Base-by-base conservation (phyloP, 2,113 vertebrate species). In the Corythoichthys haematopterus region DNA sequence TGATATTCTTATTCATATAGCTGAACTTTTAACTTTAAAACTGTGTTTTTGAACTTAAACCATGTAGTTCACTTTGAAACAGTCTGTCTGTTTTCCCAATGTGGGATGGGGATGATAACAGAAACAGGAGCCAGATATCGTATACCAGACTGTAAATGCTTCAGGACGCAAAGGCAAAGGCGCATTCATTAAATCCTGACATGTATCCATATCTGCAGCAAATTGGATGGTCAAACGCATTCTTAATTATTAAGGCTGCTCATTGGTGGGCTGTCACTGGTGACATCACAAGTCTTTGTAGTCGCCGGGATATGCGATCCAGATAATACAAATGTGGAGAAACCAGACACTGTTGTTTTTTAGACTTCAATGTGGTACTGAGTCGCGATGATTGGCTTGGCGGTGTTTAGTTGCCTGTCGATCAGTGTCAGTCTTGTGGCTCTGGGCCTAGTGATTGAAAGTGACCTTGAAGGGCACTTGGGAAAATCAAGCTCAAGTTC, bases 231-330 rank as follows among this genome's bases (percentile, higher is more conserved):
- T 77, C 76, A 68, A 72, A 47, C 70, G 77, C 74, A 48, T 80
- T 82, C 82, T 92, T 77, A 90, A 93, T 91, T 87, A 91, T 93
- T 91, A 86, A 93, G 72, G 73, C 48, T 67, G 2, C 79, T 90
- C 72, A 88, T 92, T 93, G 91, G 92, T 91, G 76, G 20, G 45
- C 64, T 62, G 38, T 48, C 14, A 58, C 81, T 74, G 75, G 77
- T 89, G 89, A 85, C 84, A 90, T 90, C 90, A 90, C 73, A 69
- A 67, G 75, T 85, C 82, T 91, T 92, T 92, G 90, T 91, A 53
- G 69, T 53, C 55, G 71, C 63, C 45, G 63, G 84, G 89, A 87
- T 83, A 93, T 84, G 71, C 79, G 89, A 92, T 90, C 90, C 83
- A 79, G 76, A 77, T 87, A 81, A 88, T 84, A 85, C 90, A 87